Evolutionary conservation across 2,797 vertebrate genomes (phyloP), one percentile per base, ranked within the genome.

Genomic region (Spondyliosoma cantharus): DNA sequence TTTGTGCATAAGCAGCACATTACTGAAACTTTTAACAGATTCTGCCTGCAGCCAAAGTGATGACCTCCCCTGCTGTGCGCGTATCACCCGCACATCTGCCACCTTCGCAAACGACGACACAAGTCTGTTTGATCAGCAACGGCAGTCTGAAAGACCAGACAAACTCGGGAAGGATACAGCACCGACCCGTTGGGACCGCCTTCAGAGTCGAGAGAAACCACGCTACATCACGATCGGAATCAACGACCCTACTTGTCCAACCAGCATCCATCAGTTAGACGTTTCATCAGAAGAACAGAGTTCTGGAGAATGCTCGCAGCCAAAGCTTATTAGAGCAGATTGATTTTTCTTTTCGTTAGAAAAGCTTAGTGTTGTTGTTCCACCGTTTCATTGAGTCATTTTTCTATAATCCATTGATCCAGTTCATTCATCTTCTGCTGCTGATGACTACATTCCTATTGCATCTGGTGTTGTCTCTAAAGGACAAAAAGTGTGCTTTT

Each of bases 21-120:
- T 89, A 87, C 83, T 89, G 82, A 89, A 91, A 91, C 86, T 88
- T 92, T 89, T 82, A 87, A 86, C 88, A 90, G 84, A 78, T 81
- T 90, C 84, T 87, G 86, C 84, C 88, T 89, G 86, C 81, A 90
- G 85, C 86, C 86, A 87, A 83, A 89, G 78, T 65, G 83, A 90
- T 90, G 88, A 86, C 88, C 87, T 90, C 75, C 86, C 88, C 89
- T 87, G 84, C 88, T 90, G 91, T 81, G 89, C 49, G 45, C 43
- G 72, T 81, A 84, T 90, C 86, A 87, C 81, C 87, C 72, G 45
- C 89, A 89, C 91, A 91, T 93, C 92, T 91, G 89, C 85, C 83
- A 82, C 85, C 58, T 81, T 89, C 85, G 42, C 85, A 90, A 87
- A 85, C 45, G 82, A 87, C 63, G 58, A 90, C 89, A 81, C 84